Percentiles rank a stretch among this genome's conserved stretches.
These are phyloP conservation scores for Anguilla anguilla DNA, from an alignment of 2,797 vertebrate species.

Conservation along the genomic window DNA sequence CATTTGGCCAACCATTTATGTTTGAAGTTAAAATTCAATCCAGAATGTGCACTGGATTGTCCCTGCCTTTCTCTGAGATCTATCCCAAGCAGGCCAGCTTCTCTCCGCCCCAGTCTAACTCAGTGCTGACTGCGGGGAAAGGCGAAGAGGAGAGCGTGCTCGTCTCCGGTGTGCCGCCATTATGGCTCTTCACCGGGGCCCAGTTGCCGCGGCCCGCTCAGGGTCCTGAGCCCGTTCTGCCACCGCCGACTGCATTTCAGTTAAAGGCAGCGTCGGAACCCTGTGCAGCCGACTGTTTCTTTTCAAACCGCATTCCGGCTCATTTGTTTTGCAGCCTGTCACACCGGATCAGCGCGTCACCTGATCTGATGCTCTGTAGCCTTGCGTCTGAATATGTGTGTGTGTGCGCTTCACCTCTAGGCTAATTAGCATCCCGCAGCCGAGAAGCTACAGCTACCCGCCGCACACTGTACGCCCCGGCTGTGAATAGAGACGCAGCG, in stretches of 20 bases:
- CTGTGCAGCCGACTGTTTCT: background rate
- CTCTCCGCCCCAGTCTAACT: background rate
- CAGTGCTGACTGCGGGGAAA: background rate
- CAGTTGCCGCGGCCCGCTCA: background rate
- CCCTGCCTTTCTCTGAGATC: background rate
- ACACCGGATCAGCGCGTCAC: background rate
- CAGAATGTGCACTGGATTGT: background rate
- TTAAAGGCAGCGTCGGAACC: background rate
- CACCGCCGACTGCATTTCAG: background rate
- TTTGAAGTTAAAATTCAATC: background rate
- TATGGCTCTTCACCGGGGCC: background rate
- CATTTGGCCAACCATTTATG: background rate
- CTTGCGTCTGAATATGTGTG: background rate
- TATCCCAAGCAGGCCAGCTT: background rate
- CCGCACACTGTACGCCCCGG: background rate
- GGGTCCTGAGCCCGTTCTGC: background rate
- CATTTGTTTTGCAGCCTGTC: background rate
- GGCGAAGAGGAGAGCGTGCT: background rate
- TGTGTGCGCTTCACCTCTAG: background rate
- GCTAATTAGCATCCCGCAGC: background rate
- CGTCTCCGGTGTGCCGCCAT: background rate
- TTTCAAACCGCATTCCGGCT: background rate
- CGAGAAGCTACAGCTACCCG: background rate
- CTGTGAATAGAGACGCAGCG: conserved; percentile 2
- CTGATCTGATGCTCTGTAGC: background rate